These are phyloP conservation scores for Crocidura indochinensis DNA, from an alignment of 2,797 vertebrate species.

Conservation along the genomic window DNA sequence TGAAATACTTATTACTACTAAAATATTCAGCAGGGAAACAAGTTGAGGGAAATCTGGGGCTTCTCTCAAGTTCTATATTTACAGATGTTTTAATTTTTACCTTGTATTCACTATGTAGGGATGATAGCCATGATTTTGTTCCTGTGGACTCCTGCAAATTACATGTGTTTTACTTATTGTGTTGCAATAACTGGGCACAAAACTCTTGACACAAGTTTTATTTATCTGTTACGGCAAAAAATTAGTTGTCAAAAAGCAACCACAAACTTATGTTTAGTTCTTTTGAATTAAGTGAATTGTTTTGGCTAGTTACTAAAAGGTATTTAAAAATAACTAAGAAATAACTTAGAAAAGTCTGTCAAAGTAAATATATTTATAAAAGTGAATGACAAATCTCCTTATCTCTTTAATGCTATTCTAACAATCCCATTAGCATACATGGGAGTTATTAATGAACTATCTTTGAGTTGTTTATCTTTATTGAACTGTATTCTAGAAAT, in stretches of 20 bases:
- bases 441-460: background rate
- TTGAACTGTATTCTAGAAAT: slow-evolving; percentile 17
- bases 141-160: slow-evolving; percentile 82
- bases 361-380: slow-evolving; percentile 23
- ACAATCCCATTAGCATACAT: background rate
- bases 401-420: slow-evolving; percentile 39
- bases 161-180: slow-evolving; percentile 71
- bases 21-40: slow-evolving; percentile 54
- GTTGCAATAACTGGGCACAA: slow-evolving; percentile 74
- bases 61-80: slow-evolving; percentile 71
- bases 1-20: slow-evolving; percentile 39
- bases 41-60: slow-evolving; percentile 55
- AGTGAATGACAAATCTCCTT: slow-evolving; percentile 16
- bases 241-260: slow-evolving; percentile 74
- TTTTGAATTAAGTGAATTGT: slow-evolving; percentile 66
- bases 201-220: slow-evolving; percentile 74
- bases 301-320: slow-evolving; percentile 19
- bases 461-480: slow-evolving; percentile 13
- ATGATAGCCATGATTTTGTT: slow-evolving; percentile 79
- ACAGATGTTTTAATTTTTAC: slow-evolving; percentile 81
- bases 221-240: slow-evolving; percentile 77
- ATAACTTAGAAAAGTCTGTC: slow-evolving; percentile 17
- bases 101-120: slow-evolving; percentile 72
- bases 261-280: slow-evolving; percentile 70
- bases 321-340: slow-evolving; percentile 62